A percentile compares a stretch with the other conserved stretches of the same genome.
phyloP scores from a whole-genome alignment of 1,140 invertebrate genomes.

The Trachymyrmex septentrionalis region DNA sequence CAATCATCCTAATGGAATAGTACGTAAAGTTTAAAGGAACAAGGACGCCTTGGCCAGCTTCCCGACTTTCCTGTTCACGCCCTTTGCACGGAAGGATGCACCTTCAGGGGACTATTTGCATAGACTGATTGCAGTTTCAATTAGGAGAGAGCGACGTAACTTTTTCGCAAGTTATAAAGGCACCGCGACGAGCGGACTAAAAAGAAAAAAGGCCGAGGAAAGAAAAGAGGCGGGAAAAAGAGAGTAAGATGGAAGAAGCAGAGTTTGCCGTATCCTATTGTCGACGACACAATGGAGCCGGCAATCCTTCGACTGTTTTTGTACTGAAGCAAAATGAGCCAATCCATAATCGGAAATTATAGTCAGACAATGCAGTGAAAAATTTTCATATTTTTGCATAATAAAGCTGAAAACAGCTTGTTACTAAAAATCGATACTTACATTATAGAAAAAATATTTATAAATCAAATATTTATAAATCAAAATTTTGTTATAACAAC shows the following conservation, averaged over 20 bases:
- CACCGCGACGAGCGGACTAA: conserved; percentile 25
- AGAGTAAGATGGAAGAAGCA: conserved; percentile 52
- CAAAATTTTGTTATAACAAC: too few relatives aligned
- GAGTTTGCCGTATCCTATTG: conserved; percentile 63
- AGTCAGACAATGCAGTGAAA: conserved; percentile 12
- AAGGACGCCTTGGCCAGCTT: conserved; percentile 54
- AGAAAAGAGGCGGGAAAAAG: conserved; percentile 22
- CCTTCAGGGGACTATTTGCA: conserved; percentile 58
- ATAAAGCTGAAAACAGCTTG: not conserved
- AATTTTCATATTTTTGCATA: conserved; percentile 9
- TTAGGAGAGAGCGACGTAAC: conserved; percentile 59
- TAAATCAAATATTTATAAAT: too few relatives aligned
- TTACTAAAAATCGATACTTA: not conserved
- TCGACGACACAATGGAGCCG: conserved; percentile 64
- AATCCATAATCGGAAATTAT: conserved; percentile 47
- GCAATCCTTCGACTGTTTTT: conserved; percentile 53
- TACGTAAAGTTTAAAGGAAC: conserved; percentile 60
- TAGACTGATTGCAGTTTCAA: conserved; percentile 64
- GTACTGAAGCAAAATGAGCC: conserved; percentile 30
- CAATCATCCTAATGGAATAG: conserved; percentile 63
- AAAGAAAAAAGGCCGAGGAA: conserved; percentile 40
- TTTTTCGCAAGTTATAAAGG: conserved; percentile 60
- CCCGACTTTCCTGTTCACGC: conserved; percentile 61
- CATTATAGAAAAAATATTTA: too few relatives aligned
- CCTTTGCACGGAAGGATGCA: conserved; percentile 57